phyloP scores from a whole-genome alignment of 2,888 invertebrate species.

The Lymantria monacha region DNA sequence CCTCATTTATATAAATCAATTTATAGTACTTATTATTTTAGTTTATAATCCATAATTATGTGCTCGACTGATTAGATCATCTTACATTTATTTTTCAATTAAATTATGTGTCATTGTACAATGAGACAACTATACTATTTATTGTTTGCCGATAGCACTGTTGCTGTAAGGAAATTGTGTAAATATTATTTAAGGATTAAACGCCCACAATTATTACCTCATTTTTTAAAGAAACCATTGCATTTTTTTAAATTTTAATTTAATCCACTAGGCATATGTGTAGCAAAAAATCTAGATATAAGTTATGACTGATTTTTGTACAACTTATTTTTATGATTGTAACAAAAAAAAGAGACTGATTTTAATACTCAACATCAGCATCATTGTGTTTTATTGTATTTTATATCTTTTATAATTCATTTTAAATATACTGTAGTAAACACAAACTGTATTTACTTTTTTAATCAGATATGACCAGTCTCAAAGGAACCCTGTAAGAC shows the following conservation, averaged over 20 bases:
- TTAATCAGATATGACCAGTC: no score
- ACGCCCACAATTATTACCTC: no score
- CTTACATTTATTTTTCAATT: background rate
- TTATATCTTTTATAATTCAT: background rate
- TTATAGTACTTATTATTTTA: background rate
- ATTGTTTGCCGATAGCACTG: no score
- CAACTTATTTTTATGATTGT: background rate
- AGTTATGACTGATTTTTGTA: constrained; percentile 2
- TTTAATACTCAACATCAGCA: constrained; percentile 32
- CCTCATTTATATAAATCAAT: constrained; percentile 8
- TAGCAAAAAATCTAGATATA: no score
- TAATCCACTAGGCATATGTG: no score
- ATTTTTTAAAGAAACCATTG: no score
- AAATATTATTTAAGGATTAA: no score
- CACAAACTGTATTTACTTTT: background rate
- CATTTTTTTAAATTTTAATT: no score
- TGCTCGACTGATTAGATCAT: background rate
- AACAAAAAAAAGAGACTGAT: constrained; percentile 32
- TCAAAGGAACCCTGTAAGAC: no score
- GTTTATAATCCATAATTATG: background rate
- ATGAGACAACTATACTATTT: no score
- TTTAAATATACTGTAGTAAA: constrained; percentile 4
- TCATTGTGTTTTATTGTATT: constrained; percentile 23
- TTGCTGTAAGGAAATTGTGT: no score
- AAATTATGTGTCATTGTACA: no score